Conservation (phyloP, 2,113 vertebrate genomes). For the Chaetorhynchus papuensis region DNA sequence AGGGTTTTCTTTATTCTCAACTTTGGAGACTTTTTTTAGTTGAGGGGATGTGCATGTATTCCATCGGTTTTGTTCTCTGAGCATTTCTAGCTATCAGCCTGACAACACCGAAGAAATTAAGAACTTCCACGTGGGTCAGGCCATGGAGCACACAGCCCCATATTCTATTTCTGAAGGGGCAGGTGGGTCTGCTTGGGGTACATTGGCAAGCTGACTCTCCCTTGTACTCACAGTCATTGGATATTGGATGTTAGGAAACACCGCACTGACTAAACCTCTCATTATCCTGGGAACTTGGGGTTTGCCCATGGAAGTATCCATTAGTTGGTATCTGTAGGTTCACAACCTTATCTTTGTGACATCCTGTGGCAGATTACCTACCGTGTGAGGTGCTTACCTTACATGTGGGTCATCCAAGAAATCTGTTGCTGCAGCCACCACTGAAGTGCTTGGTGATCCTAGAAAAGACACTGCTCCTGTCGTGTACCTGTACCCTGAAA, state of each 20-base stretch:
- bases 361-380: background rate
- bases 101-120: background rate
- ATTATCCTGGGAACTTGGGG: background rate
- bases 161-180: background rate
- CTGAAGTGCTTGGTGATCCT: background rate
- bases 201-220: rapidly evolving
- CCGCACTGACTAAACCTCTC: background rate
- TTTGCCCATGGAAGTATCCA: background rate
- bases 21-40: background rate
- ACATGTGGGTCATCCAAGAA: background rate
- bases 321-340: background rate
- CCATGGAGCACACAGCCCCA: rapidly evolving
- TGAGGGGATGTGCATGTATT: rapidly evolving
- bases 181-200: background rate
- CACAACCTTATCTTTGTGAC: background rate
- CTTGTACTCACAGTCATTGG: background rate
- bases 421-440: background rate
- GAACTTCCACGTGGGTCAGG: background rate
- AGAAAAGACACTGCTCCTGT: background rate
- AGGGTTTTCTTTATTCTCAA: background rate
- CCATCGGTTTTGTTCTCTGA: background rate
- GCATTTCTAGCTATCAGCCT: background rate
- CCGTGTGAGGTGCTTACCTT: background rate
- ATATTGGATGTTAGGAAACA: background rate
- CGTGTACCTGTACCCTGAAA: background rate